Percentiles rank a stretch among this genome's conserved stretches.
phyloP scores from a whole-genome alignment of 2,888 invertebrate genomes.

The Thecophora atra region DNA sequence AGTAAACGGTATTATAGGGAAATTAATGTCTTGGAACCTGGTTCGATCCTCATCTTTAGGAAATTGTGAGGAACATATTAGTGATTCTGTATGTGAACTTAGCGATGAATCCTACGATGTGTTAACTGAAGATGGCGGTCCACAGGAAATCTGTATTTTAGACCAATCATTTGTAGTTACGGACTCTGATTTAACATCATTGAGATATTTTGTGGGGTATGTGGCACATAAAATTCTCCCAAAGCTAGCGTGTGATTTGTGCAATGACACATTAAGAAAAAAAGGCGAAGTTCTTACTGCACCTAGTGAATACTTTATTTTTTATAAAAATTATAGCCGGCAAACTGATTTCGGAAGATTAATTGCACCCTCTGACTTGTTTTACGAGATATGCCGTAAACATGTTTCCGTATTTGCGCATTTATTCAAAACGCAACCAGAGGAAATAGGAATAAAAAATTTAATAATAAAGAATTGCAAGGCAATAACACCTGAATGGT shows the following conservation, averaged over 20 bases:
- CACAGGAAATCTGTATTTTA: constrained; percentile 13
- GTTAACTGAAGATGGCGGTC: neutral
- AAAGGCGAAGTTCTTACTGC: too few relatives aligned
- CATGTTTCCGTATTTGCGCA: constrained; percentile 9
- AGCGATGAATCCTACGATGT: constrained; percentile 8
- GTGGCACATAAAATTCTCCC: constrained; percentile 32
- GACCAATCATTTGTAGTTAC: constrained; percentile 19
- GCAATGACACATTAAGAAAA: constrained; percentile 24
- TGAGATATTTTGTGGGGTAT: constrained; percentile 38
- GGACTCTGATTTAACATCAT: constrained; percentile 26
- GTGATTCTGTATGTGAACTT: neutral
- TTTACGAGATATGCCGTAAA: constrained; percentile 15
- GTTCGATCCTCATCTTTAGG: constrained; percentile 27
- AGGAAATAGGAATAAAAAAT: constrained; percentile 6
- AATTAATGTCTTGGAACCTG: constrained; percentile 24
- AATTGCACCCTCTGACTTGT: constrained; percentile 31
- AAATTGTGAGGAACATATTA: constrained; percentile 25
- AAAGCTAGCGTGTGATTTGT: constrained; percentile 25
- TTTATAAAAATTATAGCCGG: constrained; percentile 27
- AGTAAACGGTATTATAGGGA: constrained; percentile 20
- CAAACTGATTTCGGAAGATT: constrained; percentile 32
- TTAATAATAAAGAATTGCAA: neutral
- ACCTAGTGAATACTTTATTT: too few relatives aligned
- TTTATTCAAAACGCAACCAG: neutral
- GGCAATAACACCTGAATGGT: constrained; percentile 20